Base-by-base conservation (phyloP, 92 coral and sea anemone genomes). In the Phenganax marumi region DNA sequence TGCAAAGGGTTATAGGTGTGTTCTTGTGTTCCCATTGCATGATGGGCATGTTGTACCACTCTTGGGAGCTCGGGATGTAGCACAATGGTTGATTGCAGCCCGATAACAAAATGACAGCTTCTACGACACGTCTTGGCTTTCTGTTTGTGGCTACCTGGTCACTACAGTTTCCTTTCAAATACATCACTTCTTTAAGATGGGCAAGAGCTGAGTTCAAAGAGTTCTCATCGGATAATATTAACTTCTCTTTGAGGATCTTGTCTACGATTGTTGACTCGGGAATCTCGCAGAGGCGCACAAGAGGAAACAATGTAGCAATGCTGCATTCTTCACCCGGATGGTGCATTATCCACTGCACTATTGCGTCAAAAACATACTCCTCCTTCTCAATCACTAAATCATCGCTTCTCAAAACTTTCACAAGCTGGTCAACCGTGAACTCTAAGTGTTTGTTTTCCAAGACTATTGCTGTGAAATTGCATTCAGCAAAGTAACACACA, bases 21-120 rank as follows among this genome's bases (percentile, higher is more conserved):
- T 78, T 78, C 60, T 78, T 78, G 26, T 78, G 83, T 46, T 78
- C 83, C 70, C 83, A 60, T 25, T 78, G 83, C 83, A 78, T 78
- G 10, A 11, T 24, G 7, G 83, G 83, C 83, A 78, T 78, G 26
- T 61, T 56, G 68, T 78, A 78, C 83, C 83, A 78, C 12, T 2
- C 33, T 14, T 78, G 54, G 2, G 22, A 47, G 19, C 73, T 50
- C 18, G 73, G 83, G 12, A 78, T 65, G 25, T 78, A 78, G 43
- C 70, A 78, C 43, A 78, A 17, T 25, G 83, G 83, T 48, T 78
- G 83, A 46, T 78, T 78, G 52, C 56, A 39, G 23, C 83, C 83
- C 5, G 83, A 60, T 13, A 78, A 66, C 56, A 78, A 48, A 21
- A 78, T 78, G 7, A 78, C 73, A 12, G 83, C 83, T 46, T 78